Evolutionary conservation across 2,888 invertebrate genomes (phyloP).

Genomic region (Apamea anceps): DNA sequence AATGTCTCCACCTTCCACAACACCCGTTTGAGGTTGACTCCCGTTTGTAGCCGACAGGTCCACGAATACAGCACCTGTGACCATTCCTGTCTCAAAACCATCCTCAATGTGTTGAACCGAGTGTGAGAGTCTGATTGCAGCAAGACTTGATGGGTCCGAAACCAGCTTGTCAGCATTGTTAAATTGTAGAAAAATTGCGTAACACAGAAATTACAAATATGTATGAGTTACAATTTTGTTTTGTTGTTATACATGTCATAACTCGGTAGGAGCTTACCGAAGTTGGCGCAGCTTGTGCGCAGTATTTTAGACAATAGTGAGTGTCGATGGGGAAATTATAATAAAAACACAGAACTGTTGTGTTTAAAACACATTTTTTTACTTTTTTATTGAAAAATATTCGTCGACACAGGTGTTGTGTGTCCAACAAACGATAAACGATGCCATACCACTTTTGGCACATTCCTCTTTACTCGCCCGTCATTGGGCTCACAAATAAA

Average conservation of each 20-base stretch:
- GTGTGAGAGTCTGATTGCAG: too few relatives aligned
- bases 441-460: slow-evolving; percentile 80
- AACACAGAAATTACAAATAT: not conserved
- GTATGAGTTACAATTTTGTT: not conserved
- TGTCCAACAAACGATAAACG: slow-evolving; percentile 79
- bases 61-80: too few relatives aligned
- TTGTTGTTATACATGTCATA: too few relatives aligned
- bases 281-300: not conserved
- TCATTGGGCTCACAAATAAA: slow-evolving; percentile 69
- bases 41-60: too few relatives aligned
- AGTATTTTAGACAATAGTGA: not conserved
- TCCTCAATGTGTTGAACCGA: too few relatives aligned
- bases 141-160: too few relatives aligned
- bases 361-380: slow-evolving; percentile 90
- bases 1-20: too few relatives aligned
- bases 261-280: not conserved
- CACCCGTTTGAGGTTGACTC: too few relatives aligned
- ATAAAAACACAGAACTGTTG: slow-evolving; percentile 86
- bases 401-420: slow-evolving; percentile 84
- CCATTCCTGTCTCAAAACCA: too few relatives aligned
- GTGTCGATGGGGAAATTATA: slow-evolving; percentile 37
- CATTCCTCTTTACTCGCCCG: slow-evolving; percentile 71
- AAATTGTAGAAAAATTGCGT: not conserved
- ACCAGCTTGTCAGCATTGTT: too few relatives aligned
- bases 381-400: slow-evolving; percentile 89